A percentile compares a stretch with the other conserved stretches of the same genome.
phyloP scores from a whole-genome alignment of 2,113 vertebrate genomes.

The Aramus guarauna region DNA sequence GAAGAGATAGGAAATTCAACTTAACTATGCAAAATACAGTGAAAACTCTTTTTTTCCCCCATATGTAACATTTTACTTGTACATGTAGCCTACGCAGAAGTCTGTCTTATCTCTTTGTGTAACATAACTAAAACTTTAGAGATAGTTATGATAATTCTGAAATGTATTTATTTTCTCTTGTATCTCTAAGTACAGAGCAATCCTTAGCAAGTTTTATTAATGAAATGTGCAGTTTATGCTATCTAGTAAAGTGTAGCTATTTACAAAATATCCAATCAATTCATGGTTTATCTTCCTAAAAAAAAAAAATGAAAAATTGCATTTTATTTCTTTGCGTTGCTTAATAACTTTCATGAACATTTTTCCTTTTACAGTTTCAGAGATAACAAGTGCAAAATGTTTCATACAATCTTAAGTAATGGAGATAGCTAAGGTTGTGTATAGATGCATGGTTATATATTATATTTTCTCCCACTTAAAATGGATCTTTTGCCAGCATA shows the following conservation, averaged over 20 bases:
- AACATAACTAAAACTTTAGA: neutral
- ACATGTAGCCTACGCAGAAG: neutral
- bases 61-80: neutral
- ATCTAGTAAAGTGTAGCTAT: neutral
- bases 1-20: neutral
- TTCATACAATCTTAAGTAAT: neutral
- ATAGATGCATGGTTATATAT: neutral
- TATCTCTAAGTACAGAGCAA: neutral
- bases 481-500: neutral
- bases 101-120: neutral
- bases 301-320: neutral
- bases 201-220: neutral
- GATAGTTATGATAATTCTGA: neutral
- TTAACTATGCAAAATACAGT: neutral
- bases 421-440: neutral
- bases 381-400: neutral
- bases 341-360: neutral
- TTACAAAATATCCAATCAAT: neutral
- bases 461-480: neutral
- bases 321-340: neutral
- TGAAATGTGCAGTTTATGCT: neutral
- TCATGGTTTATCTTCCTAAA: neutral
- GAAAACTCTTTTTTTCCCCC: neutral
- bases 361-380: neutral
- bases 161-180: neutral